Evolutionary conservation across 2,888 invertebrate genomes (phyloP), one percentile per base, ranked within the genome.

Genomic region (Spialia ferax): DNA sequence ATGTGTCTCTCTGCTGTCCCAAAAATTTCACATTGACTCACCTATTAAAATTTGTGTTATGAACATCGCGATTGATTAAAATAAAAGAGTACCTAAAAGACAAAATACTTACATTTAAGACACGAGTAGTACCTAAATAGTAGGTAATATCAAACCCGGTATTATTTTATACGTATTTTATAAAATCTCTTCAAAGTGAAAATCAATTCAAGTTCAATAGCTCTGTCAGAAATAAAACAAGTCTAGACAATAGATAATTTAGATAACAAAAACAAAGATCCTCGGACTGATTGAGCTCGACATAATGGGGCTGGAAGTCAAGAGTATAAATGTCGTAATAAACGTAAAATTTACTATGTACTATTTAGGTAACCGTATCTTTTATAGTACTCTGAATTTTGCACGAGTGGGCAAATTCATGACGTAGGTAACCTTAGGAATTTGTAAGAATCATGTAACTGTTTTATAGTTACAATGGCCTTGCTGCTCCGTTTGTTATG

Each of bases 291-390:
- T 62, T 54, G 61, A 62, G 35, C 35, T 22, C 29, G 35, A 23
- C 35, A 4, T 18, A 50, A 62, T 52, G n/a, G 50, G 10, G 32
- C 29, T 61, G 50, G 50, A 50, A 61, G 61, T 61, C 61, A 23
- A 61, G 50, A 22, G 22, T 26, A 50, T 50, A 61, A 61, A 62
- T 15, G 62, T 62, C 62, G 52, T 11, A 22, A 54, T 62, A 62
- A 62, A 62, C 32, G 52, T 62, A 62, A 63, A 63, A 63, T 63
- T 63, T 63, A 63, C 23, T 23, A 26, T 54, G 23, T 18, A 63
- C 52, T 63, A 38, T 54, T 63, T 54, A 63, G 23, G 52, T 38
- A 63, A 63, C 38, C 38, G 62, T 52, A 42, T 38, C 61, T 50
- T 50, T 61, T 35, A 29, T 35, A 32, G 61, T 50, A 32, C 26